Evolutionary conservation across 2,113 vertebrate species (phyloP).

Genomic region (Ptilonorhynchus violaceus): DNA sequence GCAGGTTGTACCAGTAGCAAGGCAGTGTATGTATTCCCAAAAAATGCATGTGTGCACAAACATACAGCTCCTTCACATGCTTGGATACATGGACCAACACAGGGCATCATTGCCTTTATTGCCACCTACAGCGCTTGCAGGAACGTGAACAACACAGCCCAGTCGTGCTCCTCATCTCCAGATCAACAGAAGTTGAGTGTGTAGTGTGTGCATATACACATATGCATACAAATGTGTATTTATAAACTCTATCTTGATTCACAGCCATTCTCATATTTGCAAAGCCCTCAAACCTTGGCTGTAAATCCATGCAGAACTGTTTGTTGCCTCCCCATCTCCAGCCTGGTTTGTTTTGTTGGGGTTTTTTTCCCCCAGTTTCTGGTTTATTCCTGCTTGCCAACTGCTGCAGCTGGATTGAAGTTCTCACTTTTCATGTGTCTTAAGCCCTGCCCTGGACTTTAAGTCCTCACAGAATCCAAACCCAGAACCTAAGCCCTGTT

Average conservation of each 20-base stretch:
- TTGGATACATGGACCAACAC: not conserved
- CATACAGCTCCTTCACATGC: accelerated
- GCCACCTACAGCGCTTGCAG: not conserved
- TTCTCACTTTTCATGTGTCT: not conserved
- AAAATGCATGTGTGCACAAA: accelerated
- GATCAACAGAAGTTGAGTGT: not conserved
- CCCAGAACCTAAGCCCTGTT: not conserved
- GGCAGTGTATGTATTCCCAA: not conserved
- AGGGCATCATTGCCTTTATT: not conserved
- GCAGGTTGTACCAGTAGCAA: accelerated
- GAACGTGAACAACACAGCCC: not conserved
- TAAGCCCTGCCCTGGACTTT: not conserved
- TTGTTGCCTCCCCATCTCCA: not conserved
- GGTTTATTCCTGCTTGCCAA: not conserved
- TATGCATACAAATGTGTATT: not conserved
- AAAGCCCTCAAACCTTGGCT: not conserved
- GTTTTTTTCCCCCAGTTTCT: not conserved
- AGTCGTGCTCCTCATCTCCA: not conserved
- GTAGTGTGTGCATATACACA: not conserved
- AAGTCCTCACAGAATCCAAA: not conserved
- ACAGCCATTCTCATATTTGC: not conserved
- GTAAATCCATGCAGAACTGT: not conserved
- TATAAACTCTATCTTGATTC: not conserved
- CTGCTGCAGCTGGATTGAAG: not conserved
- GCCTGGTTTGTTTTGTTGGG: accelerated